Evolutionary conservation across 2,113 vertebrate genomes (phyloP), one percentile per base, ranked within the genome.

Genomic region (Eubucco bourcierii): DNA sequence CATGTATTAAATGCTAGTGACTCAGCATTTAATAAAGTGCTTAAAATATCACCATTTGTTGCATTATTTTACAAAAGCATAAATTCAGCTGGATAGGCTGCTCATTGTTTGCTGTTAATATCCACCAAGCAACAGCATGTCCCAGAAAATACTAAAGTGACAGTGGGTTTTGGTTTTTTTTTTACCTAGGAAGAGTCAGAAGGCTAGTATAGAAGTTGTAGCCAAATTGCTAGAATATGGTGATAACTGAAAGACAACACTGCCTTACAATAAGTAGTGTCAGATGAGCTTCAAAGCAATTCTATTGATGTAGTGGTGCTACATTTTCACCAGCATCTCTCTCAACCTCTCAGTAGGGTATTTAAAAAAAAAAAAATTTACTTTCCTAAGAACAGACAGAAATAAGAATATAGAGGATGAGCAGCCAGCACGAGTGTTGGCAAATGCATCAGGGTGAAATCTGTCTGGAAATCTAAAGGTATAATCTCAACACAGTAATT

Each of bases 401-500:
- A 76, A 50, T 39, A 28, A 39, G 2, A 76, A 68, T 11, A n/a
- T 4, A 33, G 74, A 78, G 18, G 47, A 76, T 27, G 19, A 94
- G 17, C 34, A 79, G 63, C 86, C 34, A 81, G 46, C n/a, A 84
- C 75, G 53, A 88, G 86, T 15, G 4, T 28, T 58, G 58, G 78
- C 55, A 93, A 72, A 82, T n/a, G 37, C n/a, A 50, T 55, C 21
- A 17, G 17, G 58, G 55, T 55, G 29, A 81, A 87, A 82, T 70
- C 19, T 78, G 52, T 59, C 74, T 56, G 23, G 67, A 93, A 87
- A 81, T 91, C 89, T 86, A 91, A 59, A 81, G 44, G 33, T 88
- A 67, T 33, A 77, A 87, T 61, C 52, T 63, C 46, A 59, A 44
- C 39, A 61, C 18, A 81, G 34, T 61, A 75, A 86, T 94, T 90